Conservation (phyloP, 2,888 invertebrate species). For the Caenorhabditis sp. region DNA sequence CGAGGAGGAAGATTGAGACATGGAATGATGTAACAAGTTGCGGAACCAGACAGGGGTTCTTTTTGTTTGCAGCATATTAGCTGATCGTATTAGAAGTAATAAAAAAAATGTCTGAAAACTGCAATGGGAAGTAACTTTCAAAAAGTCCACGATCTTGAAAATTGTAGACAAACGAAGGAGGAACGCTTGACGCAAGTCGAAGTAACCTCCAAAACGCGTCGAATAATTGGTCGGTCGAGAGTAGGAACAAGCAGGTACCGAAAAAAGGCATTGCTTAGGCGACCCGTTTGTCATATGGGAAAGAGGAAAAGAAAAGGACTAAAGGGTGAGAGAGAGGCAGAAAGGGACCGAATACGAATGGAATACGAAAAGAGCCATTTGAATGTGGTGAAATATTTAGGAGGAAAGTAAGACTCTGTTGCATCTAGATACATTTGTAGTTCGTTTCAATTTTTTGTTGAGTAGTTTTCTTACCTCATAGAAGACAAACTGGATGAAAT, state of each 20-base stretch:
- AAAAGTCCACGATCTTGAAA: conserved; percentile 14
- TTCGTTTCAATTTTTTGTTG: not conserved
- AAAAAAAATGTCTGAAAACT: conserved; percentile 35
- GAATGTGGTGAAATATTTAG: conserved; percentile 50
- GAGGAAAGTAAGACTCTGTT: conserved; percentile 37
- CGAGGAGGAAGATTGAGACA: conserved; percentile 27
- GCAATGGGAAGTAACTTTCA: conserved; percentile 1
- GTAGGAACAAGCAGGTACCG: conserved; percentile 65
- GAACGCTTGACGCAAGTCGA: conserved; percentile 52
- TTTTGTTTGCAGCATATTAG: conserved; percentile 46
- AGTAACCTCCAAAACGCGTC: conserved; percentile 61
- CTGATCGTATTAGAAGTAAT: conserved; percentile 51
- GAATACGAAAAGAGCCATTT: conserved; percentile 49
- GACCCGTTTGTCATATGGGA: conserved; percentile 57
- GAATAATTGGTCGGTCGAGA: conserved; percentile 63
- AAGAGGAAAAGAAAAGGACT: not conserved
- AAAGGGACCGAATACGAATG: not conserved
- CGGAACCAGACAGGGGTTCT: conserved; percentile 51
- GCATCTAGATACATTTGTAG: conserved; percentile 1
- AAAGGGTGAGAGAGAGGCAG: conserved; percentile 22
- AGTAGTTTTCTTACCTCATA: conserved; percentile 37
- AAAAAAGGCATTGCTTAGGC: conserved; percentile 59
- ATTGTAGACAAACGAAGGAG: conserved; percentile 13
- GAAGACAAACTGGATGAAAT: conserved; percentile 38
- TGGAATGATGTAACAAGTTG: conserved; percentile 59